A percentile compares a stretch with the other conserved stretches of the same genome.
Evolutionary conservation across 2,113 vertebrate genomes (phyloP).

Genomic region (Pelobates fuscus): DNA sequence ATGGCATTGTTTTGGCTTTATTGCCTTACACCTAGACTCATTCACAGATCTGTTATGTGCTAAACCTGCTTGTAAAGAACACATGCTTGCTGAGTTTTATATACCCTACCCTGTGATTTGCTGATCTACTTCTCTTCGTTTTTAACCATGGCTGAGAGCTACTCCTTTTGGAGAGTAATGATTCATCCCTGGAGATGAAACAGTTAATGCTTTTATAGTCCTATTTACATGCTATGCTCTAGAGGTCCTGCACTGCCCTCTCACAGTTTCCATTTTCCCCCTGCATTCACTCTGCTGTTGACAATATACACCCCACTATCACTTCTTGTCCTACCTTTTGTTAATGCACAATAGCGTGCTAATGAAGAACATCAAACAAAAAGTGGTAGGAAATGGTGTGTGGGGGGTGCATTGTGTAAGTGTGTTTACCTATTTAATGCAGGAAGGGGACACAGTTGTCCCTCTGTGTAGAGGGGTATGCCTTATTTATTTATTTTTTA

Average conservation of each 20-base stretch:
- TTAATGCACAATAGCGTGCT: background rate
- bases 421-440: background rate
- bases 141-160: background rate
- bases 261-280: conserved; percentile 3
- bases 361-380: background rate
- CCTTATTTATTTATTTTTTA: background rate
- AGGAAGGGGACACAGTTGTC: background rate
- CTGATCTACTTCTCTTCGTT: background rate
- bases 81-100: background rate
- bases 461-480: background rate
- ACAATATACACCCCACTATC: conserved; percentile 4
- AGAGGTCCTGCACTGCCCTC: background rate
- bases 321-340: conserved; percentile 3
- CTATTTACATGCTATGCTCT: background rate
- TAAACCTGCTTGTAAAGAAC: conserved; percentile 8
- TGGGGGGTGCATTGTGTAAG: background rate
- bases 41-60: conserved; percentile 1
- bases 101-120: background rate
- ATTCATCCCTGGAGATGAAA: background rate
- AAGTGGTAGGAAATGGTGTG: background rate
- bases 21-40: conserved; percentile 23
- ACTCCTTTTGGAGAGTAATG: background rate
- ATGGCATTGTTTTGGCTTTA: background rate
- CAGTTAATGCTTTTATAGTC: background rate
- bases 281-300: background rate